Percentiles rank a stretch among this genome's conserved stretches.
Evolutionary conservation across 2,888 invertebrate genomes (phyloP).

Genomic region (Phyllotreta striolata): DNA sequence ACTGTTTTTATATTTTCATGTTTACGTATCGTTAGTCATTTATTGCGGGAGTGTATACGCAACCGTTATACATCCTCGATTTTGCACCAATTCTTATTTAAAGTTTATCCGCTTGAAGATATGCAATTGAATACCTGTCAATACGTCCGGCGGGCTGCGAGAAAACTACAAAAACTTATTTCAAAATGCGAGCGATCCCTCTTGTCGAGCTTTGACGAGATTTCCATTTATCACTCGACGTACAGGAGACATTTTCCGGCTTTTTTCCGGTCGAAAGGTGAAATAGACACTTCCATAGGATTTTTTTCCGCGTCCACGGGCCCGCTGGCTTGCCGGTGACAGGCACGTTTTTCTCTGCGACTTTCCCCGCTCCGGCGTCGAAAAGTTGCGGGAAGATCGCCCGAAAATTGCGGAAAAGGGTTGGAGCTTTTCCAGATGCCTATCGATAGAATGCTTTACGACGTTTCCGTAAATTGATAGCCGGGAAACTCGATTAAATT

Average conservation of each 20-base stretch:
- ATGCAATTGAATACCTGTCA: neutral
- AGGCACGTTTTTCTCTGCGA: slow-evolving; percentile 34
- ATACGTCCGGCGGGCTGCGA: too few species aligned
- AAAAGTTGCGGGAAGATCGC: slow-evolving; percentile 7
- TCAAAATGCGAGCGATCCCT: too few species aligned
- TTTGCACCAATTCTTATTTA: too few species aligned
- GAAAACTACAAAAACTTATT: too few species aligned
- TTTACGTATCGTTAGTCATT: slow-evolving; percentile 47
- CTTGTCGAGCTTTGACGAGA: too few species aligned
- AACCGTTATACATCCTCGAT: too few species aligned
- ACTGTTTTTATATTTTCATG: slow-evolving; percentile 48
- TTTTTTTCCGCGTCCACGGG: slow-evolving; percentile 35
- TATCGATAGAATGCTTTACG: slow-evolving; percentile 13
- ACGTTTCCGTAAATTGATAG: too few species aligned
- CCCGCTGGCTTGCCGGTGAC: slow-evolving; percentile 41
- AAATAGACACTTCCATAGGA: slow-evolving; percentile 6
- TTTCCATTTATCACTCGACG: too few species aligned
- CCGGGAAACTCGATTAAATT: too few species aligned
- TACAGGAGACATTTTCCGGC: too few species aligned
- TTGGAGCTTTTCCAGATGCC: slow-evolving; percentile 21
- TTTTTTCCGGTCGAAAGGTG: neutral
- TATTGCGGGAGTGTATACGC: slow-evolving; percentile 30
- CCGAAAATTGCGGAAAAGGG: slow-evolving; percentile 11
- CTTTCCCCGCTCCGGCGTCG: slow-evolving; percentile 10
- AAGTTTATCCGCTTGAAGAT: slow-evolving; percentile 33